phyloP scores from a whole-genome alignment of 2,113 vertebrate species.

The Odontesthes bonariensis region DNA sequence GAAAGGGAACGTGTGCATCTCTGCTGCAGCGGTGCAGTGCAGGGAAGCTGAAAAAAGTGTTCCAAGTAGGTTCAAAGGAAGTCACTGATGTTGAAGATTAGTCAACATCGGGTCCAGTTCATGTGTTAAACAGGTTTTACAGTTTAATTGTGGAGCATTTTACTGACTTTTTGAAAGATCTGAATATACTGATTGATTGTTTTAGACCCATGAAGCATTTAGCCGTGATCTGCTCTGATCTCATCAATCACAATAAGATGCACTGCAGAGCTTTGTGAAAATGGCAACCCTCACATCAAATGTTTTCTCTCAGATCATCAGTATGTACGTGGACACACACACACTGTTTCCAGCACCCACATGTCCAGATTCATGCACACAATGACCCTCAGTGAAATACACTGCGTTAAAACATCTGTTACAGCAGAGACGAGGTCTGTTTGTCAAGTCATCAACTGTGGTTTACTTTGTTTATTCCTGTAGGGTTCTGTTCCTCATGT shows the following conservation, averaged over 20 bases:
- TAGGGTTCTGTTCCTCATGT: constrained; percentile 94
- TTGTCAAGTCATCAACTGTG: neutral
- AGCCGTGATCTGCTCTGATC: neutral
- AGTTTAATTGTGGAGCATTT: no score
- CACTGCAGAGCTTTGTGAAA: neutral
- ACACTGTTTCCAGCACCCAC: constrained; percentile 39
- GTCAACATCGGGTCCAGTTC: neutral
- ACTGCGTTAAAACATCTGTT: no score
- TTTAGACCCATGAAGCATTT: neutral
- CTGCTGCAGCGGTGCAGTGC: constrained; percentile 15
- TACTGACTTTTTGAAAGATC: no score
- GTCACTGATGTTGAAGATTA: neutral
- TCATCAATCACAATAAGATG: neutral
- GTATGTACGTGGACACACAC: neutral
- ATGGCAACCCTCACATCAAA: neutral
- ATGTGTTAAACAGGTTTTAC: neutral
- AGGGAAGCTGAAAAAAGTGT: constrained; percentile 4
- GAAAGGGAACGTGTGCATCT: neutral
- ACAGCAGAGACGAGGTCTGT: neutral
- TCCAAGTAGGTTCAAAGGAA: constrained; percentile 7
- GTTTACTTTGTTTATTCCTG: neutral
- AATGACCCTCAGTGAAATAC: neutral
- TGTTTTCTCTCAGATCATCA: constrained; percentile 9
- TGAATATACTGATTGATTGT: neutral
- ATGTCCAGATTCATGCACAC: no score